Base-by-base conservation (phyloP, 2,113 vertebrate species). In the Brachyistius frenatus region DNA sequence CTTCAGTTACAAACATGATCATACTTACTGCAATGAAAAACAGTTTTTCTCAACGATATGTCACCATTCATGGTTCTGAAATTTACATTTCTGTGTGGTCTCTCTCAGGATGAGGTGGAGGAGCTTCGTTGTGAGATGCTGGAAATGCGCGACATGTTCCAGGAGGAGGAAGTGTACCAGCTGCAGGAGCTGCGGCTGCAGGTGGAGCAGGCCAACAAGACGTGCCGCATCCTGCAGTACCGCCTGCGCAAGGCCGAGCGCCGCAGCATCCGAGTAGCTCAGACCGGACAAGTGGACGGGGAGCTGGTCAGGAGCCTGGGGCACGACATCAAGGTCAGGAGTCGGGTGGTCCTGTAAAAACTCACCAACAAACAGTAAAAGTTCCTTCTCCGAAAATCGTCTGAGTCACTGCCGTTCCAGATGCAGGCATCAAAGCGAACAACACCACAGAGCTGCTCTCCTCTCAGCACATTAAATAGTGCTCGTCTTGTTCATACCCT, bases 81-180 rank as follows among this genome's bases (percentile, higher is more conserved):
- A 3, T 60, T 33, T 52, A 3, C 41, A 44, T 3, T 4, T 44
- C 31, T 76, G 56, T 81, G 55, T 46, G 7, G 15, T 81, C 15
- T 56, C 11, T 72, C 4, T 0, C 86, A 93, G 98, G 97, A 99
- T 54, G 98, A 99, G 91, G 94, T 99, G 1, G 97, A 99, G 89
- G 98, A 99, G 94, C 94, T 99, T 50, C 96, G 96, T 0, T 98
- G 97, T 0, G 98, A 99, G 94, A 98, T 99, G 97, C 93, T 98
- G 93, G 98, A 99, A 90, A 98, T 99, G 96, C 93, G 97, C 0
- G 98, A 99, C 1, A 94, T 98, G 72, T 99, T 98, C 91, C 97
- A 98, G 95, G 97, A 99, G 92, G 98, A 99, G 90, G 98, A 98
- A 0, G 94, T 96, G 32, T 97, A 96, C 88, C 97, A 97, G 94